Base-by-base conservation (phyloP, 1,140 invertebrate genomes). In the Dufourea novaeangliae region DNA sequence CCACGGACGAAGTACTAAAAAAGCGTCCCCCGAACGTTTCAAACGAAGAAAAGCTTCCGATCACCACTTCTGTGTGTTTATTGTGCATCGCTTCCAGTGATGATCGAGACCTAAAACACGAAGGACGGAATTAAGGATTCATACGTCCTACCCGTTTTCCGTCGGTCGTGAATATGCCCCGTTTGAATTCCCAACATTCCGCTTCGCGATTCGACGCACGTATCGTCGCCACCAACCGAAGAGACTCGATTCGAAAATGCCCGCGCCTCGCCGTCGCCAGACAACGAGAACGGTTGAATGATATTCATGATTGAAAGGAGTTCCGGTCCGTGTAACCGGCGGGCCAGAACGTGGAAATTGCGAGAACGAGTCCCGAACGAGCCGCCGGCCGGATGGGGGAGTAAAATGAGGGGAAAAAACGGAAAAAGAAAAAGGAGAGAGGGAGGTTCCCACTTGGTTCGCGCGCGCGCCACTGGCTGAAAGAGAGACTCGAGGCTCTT, bases 301-400 rank as follows among this genome's bases (percentile, higher is more conserved):
- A 79, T 75, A 68, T 73, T 75, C 78, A 54, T 63, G 56, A 75
- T 79, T 76, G 57, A 79, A 79, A 79, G 72, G 77, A 57, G 54
- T 64, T 39, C 78, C 72, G 75, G 78, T 61, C 39, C 63, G 62
- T 56, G 67, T 67, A 61, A 75, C 64, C 41, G 59, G 34, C 54
- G 64, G 80, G n/a, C n/a, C n/a, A n/a, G 72, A 80, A 80, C 66
- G 63, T 46, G 50, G 59, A 70, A 78, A 64, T 57, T 57, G 59
- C 71, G 54, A 68, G 52, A 62, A 39, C 62, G 56, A 52, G 37
- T 46, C 41, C 12, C 22, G 50, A 32, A 17, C 34, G 37, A 37
- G 25, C 59, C 50, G 52, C 10, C 20, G 6, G 25, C 12, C 41
- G 41, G 20, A 44, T 3, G 3, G 17, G 2, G 41, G 41, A 17